Evolutionary conservation across 2,888 invertebrate genomes (phyloP).

Genomic region (Cryptus viduatorius): DNA sequence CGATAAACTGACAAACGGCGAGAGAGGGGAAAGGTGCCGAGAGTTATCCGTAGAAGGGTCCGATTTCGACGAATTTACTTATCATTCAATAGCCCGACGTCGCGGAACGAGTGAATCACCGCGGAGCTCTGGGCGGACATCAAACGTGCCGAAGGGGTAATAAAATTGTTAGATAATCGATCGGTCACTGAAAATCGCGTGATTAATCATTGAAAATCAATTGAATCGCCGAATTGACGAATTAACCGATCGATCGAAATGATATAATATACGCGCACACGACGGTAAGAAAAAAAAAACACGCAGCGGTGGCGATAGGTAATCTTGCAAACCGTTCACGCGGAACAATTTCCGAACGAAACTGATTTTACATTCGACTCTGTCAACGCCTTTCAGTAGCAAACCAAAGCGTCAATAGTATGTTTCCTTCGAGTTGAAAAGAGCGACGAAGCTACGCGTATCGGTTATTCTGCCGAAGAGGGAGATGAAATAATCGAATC

Average conservation of each 20-base stretch:
- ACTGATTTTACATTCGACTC: conserved; percentile 40
- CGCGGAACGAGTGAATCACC: background rate
- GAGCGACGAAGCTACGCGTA: conserved; percentile 10
- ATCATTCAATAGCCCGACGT: no score
- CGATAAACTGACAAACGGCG: background rate
- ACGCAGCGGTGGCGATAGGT: background rate
- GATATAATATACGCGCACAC: background rate
- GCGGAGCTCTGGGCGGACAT: no score
- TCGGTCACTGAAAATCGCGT: no score
- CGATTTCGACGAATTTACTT: no score
- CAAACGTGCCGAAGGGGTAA: no score
- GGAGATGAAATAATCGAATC: conserved; percentile 13
- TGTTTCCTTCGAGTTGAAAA: conserved; percentile 17
- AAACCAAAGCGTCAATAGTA: background rate
- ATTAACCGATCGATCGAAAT: background rate
- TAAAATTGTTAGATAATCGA: no score
- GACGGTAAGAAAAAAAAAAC: background rate
- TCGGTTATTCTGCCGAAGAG: conserved; percentile 7
- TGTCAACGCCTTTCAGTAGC: conserved; percentile 12
- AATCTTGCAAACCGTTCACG: conserved; percentile 35
- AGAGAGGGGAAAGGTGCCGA: background rate
- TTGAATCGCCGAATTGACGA: background rate
- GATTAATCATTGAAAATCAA: no score
- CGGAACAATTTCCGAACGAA: conserved; percentile 37
- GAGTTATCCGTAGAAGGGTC: background rate